Evolutionary conservation across 2,113 vertebrate species (phyloP), one percentile per base, ranked within the genome.

Genomic region (Orycteropus afer): DNA sequence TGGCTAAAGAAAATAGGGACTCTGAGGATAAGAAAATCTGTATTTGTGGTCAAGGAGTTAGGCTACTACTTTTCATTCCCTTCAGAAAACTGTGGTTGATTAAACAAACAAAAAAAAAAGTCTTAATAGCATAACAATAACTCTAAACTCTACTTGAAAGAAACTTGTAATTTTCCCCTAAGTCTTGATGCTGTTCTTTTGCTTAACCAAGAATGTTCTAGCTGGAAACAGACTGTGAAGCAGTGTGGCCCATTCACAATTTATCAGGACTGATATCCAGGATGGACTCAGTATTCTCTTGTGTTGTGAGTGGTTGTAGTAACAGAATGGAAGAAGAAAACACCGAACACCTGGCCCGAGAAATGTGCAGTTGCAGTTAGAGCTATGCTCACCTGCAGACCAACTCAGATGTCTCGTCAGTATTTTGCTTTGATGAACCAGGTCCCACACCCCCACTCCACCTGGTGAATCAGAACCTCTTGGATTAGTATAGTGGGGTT

Each of bases 401-500:
- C 1, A 1, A 40, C 14, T 29, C 17, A 27, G 55, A 9, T 77
- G 73, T 45, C 45, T 17, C 32, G 23, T 78, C 49, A 61, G 73
- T 45, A n/a, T 79, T 83, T 34, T 37, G 49, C 57, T 73, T 73
- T 77, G 22, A 86, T 53, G 32, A 67, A 34, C 15, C 47, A 57
- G 32, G 23, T 87, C 32, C 42, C 49, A 37, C 22, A 40, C 17
- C 10, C 34, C 34, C 11, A n/a, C 59, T 67, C 29, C 49, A 89
- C 11, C 86, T 77, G 76, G 40, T 67, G 89, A 32, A 51, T 78
- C 47, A 92, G 97, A 93, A 93, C 47, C 76, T 81, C n/a, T 95
- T 95, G 94, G 80, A 88, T 95, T 91, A 95, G 90, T 34, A 78
- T 82, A 91, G 32, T 29, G 57, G 84, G 80, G 91, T 49, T 32